Conservation (phyloP, 35 echinoderm and acorn worm species). For the Apostichopus californicus region DNA sequence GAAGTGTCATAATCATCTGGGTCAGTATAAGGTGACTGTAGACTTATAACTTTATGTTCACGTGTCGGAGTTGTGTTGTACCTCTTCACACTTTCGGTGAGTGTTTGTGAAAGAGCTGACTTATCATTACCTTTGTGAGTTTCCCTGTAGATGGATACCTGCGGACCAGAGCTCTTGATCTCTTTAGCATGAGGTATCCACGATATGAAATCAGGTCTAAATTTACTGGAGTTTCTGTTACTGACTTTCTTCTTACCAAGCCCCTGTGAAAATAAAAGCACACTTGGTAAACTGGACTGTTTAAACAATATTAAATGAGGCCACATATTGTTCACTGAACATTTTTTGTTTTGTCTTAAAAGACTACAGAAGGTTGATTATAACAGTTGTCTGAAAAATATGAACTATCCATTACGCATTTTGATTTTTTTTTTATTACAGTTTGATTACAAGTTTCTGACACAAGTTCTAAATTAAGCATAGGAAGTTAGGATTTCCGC, state of each 20-base stretch:
- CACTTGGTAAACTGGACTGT: too few species aligned
- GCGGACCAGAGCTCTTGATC: slow-evolving; percentile 70
- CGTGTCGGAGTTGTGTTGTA: slow-evolving; percentile 8
- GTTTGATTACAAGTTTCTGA: too few species aligned
- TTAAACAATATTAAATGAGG: too few species aligned
- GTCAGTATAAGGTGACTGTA: slow-evolving; percentile 54
- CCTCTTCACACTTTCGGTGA: slow-evolving; percentile 57
- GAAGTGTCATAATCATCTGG: slow-evolving; percentile 48
- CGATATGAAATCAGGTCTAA: slow-evolving; percentile 91
- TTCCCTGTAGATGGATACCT: slow-evolving; percentile 80
- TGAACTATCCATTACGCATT: too few species aligned
- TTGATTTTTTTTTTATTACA: too few species aligned
- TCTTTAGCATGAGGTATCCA: slow-evolving; percentile 95
- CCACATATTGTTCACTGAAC: too few species aligned
- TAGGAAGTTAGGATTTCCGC: too few species aligned
- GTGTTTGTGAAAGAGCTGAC: slow-evolving; percentile 50
- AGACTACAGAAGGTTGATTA: too few species aligned
- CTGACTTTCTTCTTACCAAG: slow-evolving; percentile 92
- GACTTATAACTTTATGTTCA: neutral
- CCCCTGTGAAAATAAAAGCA: slow-evolving; percentile 59
- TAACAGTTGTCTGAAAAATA: too few species aligned
- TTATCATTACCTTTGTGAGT: slow-evolving; percentile 21
- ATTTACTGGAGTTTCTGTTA: slow-evolving; percentile 66
- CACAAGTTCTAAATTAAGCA: too few species aligned
- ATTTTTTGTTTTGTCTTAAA: too few species aligned